Conservation (phyloP, 2,888 invertebrate genomes). For the Latheticus oryzae region DNA sequence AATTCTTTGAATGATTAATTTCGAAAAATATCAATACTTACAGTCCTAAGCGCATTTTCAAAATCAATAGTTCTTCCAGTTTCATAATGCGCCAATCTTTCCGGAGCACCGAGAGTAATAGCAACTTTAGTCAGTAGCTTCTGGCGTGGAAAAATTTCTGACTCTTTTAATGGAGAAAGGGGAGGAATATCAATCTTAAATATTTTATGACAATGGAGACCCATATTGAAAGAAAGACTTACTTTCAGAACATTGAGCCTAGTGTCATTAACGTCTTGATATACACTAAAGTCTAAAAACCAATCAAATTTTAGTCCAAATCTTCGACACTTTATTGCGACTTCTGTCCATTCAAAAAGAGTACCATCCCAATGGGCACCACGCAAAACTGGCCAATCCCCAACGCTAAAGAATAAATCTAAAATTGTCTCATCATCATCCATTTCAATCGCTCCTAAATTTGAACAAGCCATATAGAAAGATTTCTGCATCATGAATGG, state of each 20-base stretch:
- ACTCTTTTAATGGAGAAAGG: conserved; percentile 15
- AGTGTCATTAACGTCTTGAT: conserved; percentile 27
- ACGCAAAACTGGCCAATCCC: conserved; percentile 52
- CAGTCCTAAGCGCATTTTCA: conserved; percentile 15
- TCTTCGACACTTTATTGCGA: conserved; percentile 40
- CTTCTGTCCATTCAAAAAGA: conserved; percentile 46
- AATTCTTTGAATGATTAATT: not conserved
- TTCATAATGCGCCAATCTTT: conserved; percentile 25
- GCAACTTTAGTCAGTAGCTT: conserved; percentile 36
- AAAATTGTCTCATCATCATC: conserved; percentile 32
- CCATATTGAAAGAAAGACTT: not conserved
- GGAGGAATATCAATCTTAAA: conserved; percentile 34
- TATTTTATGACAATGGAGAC: not conserved
- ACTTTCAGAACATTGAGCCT: conserved; percentile 17
- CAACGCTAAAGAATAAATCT: conserved; percentile 39
- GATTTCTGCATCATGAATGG: conserved; percentile 27
- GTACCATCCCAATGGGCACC: conserved; percentile 48
- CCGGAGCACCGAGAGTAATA: conserved; percentile 22
- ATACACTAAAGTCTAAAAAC: conserved; percentile 44
- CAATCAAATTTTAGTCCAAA: conserved; percentile 47
- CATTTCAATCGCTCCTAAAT: conserved; percentile 35
- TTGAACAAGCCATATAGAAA: conserved; percentile 36
- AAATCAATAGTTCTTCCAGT: conserved; percentile 17
- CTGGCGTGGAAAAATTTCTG: conserved; percentile 14
- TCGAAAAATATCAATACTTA: conserved; percentile 2